A percentile compares a stretch with the other conserved stretches of the same genome.
Conservation (phyloP, 2,797 vertebrate species). For the Tangara arthus region DNA sequence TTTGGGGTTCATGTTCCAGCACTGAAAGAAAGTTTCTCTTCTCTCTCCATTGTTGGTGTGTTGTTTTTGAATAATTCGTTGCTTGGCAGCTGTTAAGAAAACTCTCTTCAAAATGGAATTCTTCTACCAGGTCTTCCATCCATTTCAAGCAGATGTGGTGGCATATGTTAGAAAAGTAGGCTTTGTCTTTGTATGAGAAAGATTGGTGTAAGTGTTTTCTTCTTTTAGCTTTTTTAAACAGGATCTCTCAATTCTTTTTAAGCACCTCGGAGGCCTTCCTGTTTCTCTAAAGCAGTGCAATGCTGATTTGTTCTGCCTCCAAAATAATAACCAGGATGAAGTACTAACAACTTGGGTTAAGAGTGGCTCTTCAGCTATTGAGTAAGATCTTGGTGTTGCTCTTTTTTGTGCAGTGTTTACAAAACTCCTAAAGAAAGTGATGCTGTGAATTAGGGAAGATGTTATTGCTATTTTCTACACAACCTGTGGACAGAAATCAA, state of each 20-base stretch:
- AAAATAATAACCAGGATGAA: neutral
- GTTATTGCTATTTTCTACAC: neutral
- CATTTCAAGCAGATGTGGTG: neutral
- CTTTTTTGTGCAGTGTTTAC: neutral
- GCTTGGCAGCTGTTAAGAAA: neutral
- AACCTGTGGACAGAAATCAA: neutral
- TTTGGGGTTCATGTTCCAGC: neutral
- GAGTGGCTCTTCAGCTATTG: neutral
- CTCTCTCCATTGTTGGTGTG: neutral
- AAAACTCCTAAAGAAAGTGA: neutral
- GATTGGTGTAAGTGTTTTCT: neutral
- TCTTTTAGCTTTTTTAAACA: neutral
- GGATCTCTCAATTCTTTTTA: neutral
- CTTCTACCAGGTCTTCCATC: neutral
- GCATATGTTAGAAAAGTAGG: neutral
- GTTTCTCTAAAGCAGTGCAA: neutral
- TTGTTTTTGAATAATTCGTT: neutral
- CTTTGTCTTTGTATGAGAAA: neutral
- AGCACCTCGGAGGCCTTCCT: neutral
- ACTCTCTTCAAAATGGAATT: neutral
- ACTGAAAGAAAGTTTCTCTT: neutral
- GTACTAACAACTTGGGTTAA: neutral
- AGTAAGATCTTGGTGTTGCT: neutral
- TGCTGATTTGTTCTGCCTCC: neutral
- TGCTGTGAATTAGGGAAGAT: neutral